Evolutionary conservation across 92 coral and sea anemone species (phyloP).

Genomic region (Porites divaricata): DNA sequence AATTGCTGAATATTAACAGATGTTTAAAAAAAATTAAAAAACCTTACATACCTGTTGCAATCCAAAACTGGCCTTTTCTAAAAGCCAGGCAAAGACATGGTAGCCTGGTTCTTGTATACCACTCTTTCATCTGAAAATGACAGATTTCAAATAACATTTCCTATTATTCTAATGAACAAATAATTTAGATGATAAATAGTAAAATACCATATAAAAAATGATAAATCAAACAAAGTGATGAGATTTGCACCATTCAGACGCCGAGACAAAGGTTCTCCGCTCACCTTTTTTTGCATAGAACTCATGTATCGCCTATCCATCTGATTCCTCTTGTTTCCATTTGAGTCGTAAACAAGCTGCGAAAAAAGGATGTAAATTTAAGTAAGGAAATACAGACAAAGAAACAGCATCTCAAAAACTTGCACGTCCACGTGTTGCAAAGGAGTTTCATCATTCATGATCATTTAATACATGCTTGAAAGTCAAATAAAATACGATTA

Average conservation of each 20-base stretch:
- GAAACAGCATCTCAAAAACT: no score
- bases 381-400: no score
- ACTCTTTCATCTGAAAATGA: slow-evolving; percentile 12
- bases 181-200: neutral
- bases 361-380: neutral
- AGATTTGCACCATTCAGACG: neutral
- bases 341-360: neutral
- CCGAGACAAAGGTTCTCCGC: neutral
- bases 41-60: no score
- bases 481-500: no score
- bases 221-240: neutral
- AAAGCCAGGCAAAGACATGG: slow-evolving; percentile 16
- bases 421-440: no score
- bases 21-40: no score
- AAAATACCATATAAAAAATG: neutral
- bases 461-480: no score
- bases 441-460: no score
- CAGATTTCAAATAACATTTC: no score
- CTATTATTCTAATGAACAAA: neutral
- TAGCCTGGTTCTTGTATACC: slow-evolving; percentile 9
- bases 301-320: slow-evolving; percentile 7
- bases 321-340: neutral
- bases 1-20: no score
- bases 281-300: neutral
- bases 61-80: slow-evolving; percentile 3